These are phyloP conservation scores for Phlogophora meticulosa DNA, from an alignment of 2,888 invertebrate species.

Conservation along the genomic window DNA sequence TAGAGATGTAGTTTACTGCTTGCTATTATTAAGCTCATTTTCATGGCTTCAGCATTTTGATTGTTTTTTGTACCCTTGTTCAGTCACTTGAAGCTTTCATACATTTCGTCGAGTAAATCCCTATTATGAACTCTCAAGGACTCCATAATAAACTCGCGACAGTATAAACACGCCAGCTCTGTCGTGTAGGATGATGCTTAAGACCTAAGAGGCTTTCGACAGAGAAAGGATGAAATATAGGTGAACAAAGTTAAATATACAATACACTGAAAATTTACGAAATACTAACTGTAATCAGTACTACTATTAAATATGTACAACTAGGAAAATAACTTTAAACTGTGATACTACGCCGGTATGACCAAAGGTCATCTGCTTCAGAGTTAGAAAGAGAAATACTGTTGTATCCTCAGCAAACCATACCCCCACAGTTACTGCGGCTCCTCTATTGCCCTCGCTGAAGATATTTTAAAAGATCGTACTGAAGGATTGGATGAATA, in stretches of 20 bases:
- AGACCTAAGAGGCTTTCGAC: neutral
- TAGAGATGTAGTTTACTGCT: neutral
- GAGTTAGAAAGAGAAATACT: neutral
- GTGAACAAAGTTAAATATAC: neutral
- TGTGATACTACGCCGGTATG: neutral
- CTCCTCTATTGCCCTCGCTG: neutral
- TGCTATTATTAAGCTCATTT: neutral
- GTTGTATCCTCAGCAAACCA: neutral
- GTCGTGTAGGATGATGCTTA: neutral
- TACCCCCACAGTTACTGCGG: neutral
- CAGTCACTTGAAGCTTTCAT: neutral
- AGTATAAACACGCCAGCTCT: neutral
- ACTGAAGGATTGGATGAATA: no score
- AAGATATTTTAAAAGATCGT: no score
- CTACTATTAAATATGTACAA: neutral
- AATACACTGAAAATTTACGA: neutral
- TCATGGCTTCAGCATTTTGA: neutral
- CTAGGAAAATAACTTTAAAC: no score
- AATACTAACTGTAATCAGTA: neutral
- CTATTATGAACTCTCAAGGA: neutral
- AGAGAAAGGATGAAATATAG: neutral
- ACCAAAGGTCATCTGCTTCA: neutral
- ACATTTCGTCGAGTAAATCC: neutral
- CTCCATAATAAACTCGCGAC: neutral
- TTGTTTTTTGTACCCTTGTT: neutral